These are phyloP conservation scores for Dromaius novaehollandiae DNA, from an alignment of 2,113 vertebrate genomes.

Conservation along the genomic window DNA sequence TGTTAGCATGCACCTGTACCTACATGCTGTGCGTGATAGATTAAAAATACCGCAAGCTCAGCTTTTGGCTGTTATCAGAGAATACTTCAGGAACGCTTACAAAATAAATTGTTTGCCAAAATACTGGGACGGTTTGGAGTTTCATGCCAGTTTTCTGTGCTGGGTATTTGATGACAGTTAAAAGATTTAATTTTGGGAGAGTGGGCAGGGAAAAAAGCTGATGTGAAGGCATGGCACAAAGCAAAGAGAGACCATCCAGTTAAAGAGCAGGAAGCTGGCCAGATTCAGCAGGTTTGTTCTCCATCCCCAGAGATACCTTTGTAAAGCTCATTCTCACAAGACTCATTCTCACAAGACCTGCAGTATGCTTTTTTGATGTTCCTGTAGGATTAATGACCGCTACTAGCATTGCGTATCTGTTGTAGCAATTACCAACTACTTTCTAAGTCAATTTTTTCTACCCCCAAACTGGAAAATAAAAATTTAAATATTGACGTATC, in stretches of 20 bases:
- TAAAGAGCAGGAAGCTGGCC: neutral
- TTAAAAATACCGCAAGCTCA: neutral
- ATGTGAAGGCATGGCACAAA: neutral
- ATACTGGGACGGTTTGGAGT: neutral
- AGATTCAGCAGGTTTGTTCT: neutral
- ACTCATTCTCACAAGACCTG: neutral
- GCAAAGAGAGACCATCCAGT: neutral
- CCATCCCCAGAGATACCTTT: neutral
- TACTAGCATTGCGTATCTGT: neutral
- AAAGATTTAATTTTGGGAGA: neutral
- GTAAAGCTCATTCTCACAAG: neutral
- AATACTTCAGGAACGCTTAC: neutral
- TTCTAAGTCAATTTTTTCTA: neutral
- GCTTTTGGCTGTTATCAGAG: neutral
- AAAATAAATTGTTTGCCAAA: neutral
- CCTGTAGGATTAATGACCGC: neutral
- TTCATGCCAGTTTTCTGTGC: neutral
- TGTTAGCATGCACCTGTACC: neutral
- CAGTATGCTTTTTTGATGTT: neutral
- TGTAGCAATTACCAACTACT: neutral
- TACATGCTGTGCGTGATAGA: neutral
- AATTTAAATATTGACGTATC: neutral
- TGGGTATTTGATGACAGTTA: neutral
- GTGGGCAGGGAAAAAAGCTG: neutral
- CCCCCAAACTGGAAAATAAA: neutral